phyloP scores from a whole-genome alignment of 2,113 vertebrate genomes.

The Corvus hawaiiensis region DNA sequence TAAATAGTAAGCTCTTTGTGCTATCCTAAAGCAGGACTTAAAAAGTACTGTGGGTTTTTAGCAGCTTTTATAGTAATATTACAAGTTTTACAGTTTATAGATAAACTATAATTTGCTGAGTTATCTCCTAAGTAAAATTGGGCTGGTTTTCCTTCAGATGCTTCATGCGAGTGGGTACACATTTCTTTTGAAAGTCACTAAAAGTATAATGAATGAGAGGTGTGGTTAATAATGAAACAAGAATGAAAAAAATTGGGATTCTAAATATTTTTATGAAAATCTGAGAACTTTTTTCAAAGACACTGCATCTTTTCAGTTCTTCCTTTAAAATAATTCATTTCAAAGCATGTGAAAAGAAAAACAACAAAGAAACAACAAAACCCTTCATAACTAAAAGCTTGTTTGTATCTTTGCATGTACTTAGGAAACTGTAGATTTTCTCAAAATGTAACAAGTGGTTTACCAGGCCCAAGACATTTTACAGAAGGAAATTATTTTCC shows the following conservation, averaged over 20 bases:
- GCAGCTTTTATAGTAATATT: background rate
- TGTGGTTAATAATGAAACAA: background rate
- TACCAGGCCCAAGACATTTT: background rate
- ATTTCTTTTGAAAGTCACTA: background rate
- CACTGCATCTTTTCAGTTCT: background rate
- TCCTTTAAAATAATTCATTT: background rate
- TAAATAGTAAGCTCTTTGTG: background rate
- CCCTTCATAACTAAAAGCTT: accelerated
- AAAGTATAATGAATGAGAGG: background rate
- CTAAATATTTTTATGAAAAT: background rate
- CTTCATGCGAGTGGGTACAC: background rate
- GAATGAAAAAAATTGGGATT: background rate
- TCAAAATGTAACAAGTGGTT: background rate
- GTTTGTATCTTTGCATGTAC: background rate
- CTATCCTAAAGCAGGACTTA: background rate
- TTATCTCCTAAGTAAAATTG: background rate
- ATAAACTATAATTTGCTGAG: background rate
- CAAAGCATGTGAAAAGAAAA: background rate
- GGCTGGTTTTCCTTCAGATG: background rate
- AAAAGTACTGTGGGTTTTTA: background rate
- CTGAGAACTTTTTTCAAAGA: background rate
- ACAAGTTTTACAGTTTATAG: background rate
- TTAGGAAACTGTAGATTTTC: background rate
- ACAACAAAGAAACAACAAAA: background rate
- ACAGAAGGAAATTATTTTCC: background rate